Conservation (phyloP, 2,888 invertebrate species). For the Pherbina coryleti region DNA sequence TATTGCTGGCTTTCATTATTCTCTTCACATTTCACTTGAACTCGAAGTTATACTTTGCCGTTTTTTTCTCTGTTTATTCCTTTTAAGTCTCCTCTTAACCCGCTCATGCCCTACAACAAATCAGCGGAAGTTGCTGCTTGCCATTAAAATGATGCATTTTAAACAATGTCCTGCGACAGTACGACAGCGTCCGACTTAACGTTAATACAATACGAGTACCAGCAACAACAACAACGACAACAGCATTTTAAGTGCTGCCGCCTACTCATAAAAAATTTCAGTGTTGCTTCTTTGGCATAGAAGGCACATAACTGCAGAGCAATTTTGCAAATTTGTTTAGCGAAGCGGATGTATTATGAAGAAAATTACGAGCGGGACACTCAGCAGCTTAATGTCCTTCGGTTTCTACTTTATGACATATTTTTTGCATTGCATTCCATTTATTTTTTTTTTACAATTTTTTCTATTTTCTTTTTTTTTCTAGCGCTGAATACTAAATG, state of each 20-base stretch:
- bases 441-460: no score
- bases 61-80: neutral
- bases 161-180: conserved; percentile 8
- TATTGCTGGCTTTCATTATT: neutral
- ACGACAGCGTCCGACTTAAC: neutral
- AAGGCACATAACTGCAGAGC: conserved; percentile 19
- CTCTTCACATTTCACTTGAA: conserved; percentile 11
- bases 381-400: conserved; percentile 6
- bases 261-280: conserved; percentile 12
- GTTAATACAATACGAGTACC: neutral
- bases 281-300: conserved; percentile 6
- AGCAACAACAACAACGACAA: conserved; percentile 13
- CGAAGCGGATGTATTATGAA: conserved; percentile 32
- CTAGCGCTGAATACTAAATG: neutral
- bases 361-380: conserved; percentile 27
- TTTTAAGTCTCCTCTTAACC: neutral
- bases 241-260: conserved; percentile 28
- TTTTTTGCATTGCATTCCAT: neutral
- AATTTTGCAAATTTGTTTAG: conserved; percentile 34
- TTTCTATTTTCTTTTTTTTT: neutral
- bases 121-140: conserved; percentile 6
- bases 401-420: conserved; percentile 1
- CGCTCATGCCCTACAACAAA: neutral
- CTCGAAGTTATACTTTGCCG: neutral
- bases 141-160: conserved; percentile 32